Evolutionary conservation across 2,888 invertebrate species (phyloP).

Genomic region (Drosophila nr. medialis): DNA sequence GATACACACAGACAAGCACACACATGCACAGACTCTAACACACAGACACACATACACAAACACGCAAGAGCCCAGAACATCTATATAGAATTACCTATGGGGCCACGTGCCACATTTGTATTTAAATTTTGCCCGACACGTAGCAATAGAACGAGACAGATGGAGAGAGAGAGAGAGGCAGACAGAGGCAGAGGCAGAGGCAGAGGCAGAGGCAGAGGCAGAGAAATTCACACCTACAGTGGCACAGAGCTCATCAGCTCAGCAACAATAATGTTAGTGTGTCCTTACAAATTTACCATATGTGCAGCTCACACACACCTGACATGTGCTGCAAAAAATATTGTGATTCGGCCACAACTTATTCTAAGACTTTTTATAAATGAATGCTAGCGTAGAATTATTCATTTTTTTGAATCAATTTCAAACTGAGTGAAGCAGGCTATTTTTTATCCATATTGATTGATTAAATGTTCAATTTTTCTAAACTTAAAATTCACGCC

Average conservation of each 20-base stretch:
- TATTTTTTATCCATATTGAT: background rate
- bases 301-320: background rate
- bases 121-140: slow-evolving; percentile 68
- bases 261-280: slow-evolving; percentile 49
- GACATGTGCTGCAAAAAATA: background rate
- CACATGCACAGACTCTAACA: background rate
- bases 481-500: background rate
- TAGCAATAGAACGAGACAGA: slow-evolving; percentile 6
- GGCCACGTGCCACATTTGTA: slow-evolving; percentile 77
- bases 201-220: background rate
- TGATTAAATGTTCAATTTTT: background rate
- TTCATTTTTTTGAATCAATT: background rate
- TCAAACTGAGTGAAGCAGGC: background rate
- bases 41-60: slow-evolving; percentile 3
- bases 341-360: background rate
- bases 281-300: slow-evolving; percentile 43
- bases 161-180: slow-evolving; percentile 6
- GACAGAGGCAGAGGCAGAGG: background rate
- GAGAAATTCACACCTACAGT: slow-evolving; percentile 28
- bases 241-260: slow-evolving; percentile 31
- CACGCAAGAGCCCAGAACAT: slow-evolving; percentile 14
- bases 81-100: slow-evolving; percentile 54
- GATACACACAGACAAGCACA: background rate
- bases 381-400: background rate
- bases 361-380: background rate